A percentile compares a stretch with the other conserved stretches of the same genome.
Evolutionary conservation across 2,113 vertebrate genomes (phyloP).

Genomic region (Muscicapa adusta): DNA sequence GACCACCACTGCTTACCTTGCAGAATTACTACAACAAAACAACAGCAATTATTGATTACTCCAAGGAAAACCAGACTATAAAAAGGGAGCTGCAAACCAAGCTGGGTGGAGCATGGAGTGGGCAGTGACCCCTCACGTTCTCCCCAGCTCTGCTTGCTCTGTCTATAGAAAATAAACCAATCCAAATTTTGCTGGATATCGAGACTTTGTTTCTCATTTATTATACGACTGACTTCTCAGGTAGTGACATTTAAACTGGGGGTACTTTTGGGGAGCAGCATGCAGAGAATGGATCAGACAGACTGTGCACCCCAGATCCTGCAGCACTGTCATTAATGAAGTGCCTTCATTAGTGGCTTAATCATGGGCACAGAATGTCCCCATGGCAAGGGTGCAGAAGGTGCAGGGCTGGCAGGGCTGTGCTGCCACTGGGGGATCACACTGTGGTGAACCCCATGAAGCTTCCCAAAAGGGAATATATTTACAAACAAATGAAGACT

Average conservation of each 20-base stretch:
- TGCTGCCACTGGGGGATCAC: background rate
- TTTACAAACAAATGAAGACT: background rate
- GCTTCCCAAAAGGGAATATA: background rate
- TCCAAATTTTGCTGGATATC: no score
- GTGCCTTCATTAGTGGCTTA: background rate
- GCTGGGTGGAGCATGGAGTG: no score
- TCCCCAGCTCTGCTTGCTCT: no score
- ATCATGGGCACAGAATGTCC: accelerated
- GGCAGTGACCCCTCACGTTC: no score
- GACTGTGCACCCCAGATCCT: no score
- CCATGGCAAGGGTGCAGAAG: background rate
- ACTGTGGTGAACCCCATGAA: background rate
- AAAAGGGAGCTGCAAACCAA: no score
- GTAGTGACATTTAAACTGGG: background rate
- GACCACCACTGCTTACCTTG: no score
- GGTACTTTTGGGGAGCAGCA: background rate
- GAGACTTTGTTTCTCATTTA: no score
- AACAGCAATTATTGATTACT: no score
- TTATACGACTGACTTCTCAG: background rate
- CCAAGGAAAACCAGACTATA: no score
- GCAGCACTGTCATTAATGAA: background rate
- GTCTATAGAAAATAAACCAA: no score
- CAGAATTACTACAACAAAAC: no score
- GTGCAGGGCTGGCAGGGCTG: background rate
- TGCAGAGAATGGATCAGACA: background rate